Evolutionary conservation across 2,888 invertebrate species (phyloP).

Genomic region (Creontiades dilutus): DNA sequence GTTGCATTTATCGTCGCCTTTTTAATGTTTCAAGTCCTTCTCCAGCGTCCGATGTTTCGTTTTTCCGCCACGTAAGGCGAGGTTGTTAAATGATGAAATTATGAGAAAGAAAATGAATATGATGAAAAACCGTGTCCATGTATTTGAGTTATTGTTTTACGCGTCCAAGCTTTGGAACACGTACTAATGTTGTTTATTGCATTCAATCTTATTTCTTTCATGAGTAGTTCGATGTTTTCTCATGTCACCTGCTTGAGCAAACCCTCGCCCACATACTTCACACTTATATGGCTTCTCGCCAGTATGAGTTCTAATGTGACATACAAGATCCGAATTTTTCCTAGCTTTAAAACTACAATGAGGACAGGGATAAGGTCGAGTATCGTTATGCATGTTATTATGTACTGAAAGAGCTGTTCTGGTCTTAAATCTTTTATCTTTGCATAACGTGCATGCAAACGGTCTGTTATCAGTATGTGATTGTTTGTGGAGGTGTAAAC

Average conservation of each 20-base stretch:
- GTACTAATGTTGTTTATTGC: background rate
- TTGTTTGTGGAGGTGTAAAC: constrained; percentile 78
- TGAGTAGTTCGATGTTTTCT: constrained; percentile 76
- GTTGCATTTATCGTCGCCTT: too few relatives aligned
- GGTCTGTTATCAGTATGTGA: constrained; percentile 76
- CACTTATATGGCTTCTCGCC: constrained; percentile 75
- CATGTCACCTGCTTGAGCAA: constrained; percentile 77
- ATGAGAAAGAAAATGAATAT: too few relatives aligned
- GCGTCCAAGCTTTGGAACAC: too few relatives aligned
- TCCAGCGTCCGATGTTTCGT: too few relatives aligned
- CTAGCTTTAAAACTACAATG: constrained; percentile 75
- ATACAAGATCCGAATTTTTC: constrained; percentile 75
- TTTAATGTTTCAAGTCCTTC: too few relatives aligned
- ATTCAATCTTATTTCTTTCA: constrained; percentile 70
- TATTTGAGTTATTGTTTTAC: too few relatives aligned
- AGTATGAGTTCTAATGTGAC: constrained; percentile 75
- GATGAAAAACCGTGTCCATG: background rate
- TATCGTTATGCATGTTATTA: constrained; percentile 75
- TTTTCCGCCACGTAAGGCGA: too few relatives aligned
- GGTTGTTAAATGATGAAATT: too few relatives aligned
- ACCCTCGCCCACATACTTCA: constrained; percentile 75
- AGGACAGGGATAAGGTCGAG: constrained; percentile 75
- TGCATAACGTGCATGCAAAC: constrained; percentile 76
- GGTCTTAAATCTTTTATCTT: constrained; percentile 74
- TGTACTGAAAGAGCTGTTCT: constrained; percentile 73